phyloP scores from a whole-genome alignment of 2,113 vertebrate genomes.

The Notiomystis cincta region DNA sequence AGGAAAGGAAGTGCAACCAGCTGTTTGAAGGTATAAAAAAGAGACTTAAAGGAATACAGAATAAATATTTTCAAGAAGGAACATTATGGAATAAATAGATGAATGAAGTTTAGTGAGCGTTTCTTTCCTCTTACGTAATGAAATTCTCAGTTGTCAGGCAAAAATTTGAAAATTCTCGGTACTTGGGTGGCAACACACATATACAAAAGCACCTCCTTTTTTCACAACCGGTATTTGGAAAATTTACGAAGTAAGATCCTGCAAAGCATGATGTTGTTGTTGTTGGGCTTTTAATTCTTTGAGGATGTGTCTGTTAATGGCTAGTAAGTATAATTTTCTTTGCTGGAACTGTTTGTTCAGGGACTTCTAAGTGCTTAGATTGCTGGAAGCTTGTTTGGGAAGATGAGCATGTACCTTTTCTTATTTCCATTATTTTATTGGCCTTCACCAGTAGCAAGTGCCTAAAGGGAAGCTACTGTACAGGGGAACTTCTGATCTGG shows the following conservation, averaged over 20 bases:
- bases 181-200: background rate
- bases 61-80: background rate
- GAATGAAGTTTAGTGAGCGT: fast-evolving
- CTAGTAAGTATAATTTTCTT: background rate
- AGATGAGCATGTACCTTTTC: background rate
- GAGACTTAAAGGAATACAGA: background rate
- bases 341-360: background rate
- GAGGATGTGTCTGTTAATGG: background rate
- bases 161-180: background rate
- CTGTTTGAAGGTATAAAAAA: background rate
- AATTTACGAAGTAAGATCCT: background rate
- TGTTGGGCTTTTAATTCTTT: background rate
- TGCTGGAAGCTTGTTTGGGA: background rate
- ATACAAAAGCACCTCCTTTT: background rate
- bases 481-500: background rate
- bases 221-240: background rate
- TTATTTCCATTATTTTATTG: background rate
- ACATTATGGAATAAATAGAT: background rate
- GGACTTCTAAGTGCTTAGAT: background rate
- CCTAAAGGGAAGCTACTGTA: background rate
- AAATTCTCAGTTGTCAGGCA: background rate
- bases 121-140: background rate
- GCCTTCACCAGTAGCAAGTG: background rate
- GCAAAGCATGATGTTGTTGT: background rate
- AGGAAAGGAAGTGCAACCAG: background rate